phyloP scores from a whole-genome alignment of 2,888 invertebrate species.

The Eristalis arbustorum region DNA sequence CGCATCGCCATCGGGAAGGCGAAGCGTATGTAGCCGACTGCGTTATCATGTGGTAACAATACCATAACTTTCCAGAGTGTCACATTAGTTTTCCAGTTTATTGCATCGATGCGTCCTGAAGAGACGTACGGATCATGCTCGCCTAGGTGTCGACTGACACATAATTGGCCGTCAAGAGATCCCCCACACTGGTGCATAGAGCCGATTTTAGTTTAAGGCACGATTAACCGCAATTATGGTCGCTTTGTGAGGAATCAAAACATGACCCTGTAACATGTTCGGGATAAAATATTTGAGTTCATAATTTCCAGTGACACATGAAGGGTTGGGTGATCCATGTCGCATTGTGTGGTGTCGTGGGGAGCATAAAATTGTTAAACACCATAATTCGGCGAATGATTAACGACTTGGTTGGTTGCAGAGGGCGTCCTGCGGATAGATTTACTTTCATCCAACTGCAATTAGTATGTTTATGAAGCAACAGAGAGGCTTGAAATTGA shows the following conservation, averaged over 20 bases:
- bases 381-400: conserved; percentile 66
- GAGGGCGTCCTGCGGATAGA: conserved; percentile 39
- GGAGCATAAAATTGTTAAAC: conserved; percentile 52
- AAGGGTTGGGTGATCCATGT: conserved; percentile 66
- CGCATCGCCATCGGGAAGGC: too few relatives aligned
- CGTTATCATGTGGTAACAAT: conserved; percentile 70
- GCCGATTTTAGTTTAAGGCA: conserved; percentile 58
- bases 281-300: conserved; percentile 64
- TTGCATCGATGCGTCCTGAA: conserved; percentile 57
- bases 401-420: conserved; percentile 33
- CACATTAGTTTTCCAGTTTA: conserved; percentile 69
- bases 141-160: conserved; percentile 65
- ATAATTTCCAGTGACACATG: conserved; percentile 66
- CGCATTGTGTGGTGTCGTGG: conserved; percentile 20
- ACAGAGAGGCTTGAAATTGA: conserved; percentile 13
- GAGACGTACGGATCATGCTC: conserved; percentile 44
- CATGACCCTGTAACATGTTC: conserved; percentile 49
- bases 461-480: conserved; percentile 54
- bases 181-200: conserved; percentile 21
- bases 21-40: conserved; percentile 3
- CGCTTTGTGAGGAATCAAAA: conserved; percentile 61
- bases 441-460: conserved; percentile 38
- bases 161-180: conserved; percentile 62
- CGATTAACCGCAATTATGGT: conserved; percentile 70
- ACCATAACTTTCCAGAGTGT: conserved; percentile 64